Evolutionary conservation across 1,140 invertebrate genomes (phyloP), one percentile per base, ranked within the genome.

Genomic region (Sipha flava): DNA sequence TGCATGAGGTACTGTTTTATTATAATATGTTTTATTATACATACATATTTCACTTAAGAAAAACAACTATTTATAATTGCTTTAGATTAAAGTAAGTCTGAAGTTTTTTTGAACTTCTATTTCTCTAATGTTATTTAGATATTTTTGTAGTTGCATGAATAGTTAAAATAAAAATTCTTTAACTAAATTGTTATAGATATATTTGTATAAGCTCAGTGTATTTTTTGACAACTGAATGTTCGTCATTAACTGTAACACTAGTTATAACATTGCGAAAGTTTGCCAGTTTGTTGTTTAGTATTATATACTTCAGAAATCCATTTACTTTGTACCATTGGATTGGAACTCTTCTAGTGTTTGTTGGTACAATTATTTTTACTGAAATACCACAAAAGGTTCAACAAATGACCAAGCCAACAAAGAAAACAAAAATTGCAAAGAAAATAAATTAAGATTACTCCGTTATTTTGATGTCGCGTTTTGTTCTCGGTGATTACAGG

Each of bases 191-290:
- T 82, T 66, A 79, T 84, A 92, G 91, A 87, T 92, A 90, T 83
- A 84, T 98, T 62, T 99, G 97, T 85, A 98, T 98, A 79, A 92
- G 93, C 83, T 95, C 95, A 14, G 97, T 99, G 2, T 99, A 97
- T 84, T 89, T 93, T 21, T 88, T 99, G 83, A 98, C 95, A 2
- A 94, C 96, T 0, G 95, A 97, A 85, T 97, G 95, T 84, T 90
- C 93, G 10, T 98, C 97, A 0, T 85, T 99, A 16, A 97, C 95
- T 0, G 96, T 99, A 0, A 99, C 97, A 0, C 87, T 99, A 79
- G 95, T 99, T 3, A 91, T 99, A 16, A 99, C 98, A 1, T 85
- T 99, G 64, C 88, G 98, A 43, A 99, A 99, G 86, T 99, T 99
- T 85, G 87, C 95, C 7, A 98, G 96, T 12, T 87, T 99, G 54